These are phyloP conservation scores for Lepidocyrtinus sp. DNA, from an alignment of 2,888 invertebrate species.

Conservation along the genomic window DNA sequence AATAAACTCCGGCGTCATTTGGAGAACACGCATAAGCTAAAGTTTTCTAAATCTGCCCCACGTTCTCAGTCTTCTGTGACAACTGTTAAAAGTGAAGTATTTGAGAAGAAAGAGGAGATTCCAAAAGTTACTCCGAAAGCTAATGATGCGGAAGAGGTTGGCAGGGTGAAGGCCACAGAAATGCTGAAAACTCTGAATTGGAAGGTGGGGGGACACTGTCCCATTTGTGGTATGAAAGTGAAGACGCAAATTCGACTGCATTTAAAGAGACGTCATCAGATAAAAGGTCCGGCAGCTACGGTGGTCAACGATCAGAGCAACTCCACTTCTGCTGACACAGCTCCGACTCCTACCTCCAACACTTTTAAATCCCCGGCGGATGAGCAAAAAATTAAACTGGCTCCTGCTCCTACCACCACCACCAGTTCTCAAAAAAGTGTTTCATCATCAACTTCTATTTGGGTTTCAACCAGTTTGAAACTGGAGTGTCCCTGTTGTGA, in stretches of 20 bases:
- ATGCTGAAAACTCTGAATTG: neutral
- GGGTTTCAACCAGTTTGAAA: no score
- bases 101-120: no score
- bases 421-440: no score
- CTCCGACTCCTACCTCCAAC: neutral
- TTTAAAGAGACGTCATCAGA: no score
- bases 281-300: no score
- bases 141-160: no score
- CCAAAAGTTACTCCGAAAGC: neutral
- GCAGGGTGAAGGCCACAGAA: neutral
- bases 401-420: no score
- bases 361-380: neutral
- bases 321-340: neutral
- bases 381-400: neutral
- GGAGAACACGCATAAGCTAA: constrained; percentile 5
- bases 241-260: neutral
- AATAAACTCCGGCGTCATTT: constrained; percentile 15
- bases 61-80: neutral
- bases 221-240: neutral
- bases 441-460: no score
- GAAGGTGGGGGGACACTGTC: neutral
- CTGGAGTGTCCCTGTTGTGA: constrained; percentile 24
- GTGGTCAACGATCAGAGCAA: neutral
- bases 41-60: no score
- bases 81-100: neutral